Evolutionary conservation across 53 echinoderm and acorn worm genomes (phyloP).

Genomic region (Holothuria scabra): DNA sequence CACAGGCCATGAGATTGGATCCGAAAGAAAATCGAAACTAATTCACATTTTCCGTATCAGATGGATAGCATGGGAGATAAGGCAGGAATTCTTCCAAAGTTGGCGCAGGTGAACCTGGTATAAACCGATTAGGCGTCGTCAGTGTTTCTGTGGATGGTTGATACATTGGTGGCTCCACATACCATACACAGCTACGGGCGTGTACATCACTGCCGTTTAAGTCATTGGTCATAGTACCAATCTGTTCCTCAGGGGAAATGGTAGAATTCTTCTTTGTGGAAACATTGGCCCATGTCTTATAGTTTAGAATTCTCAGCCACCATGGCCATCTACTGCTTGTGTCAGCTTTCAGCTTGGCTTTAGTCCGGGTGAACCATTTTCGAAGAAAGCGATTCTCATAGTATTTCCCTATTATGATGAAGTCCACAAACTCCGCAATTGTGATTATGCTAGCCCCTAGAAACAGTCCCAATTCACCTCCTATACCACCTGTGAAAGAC

Average conservation of each 20-base stretch:
- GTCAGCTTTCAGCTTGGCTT: not conserved
- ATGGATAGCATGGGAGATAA: too few species aligned
- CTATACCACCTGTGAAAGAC: constrained; percentile 15
- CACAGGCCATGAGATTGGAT: too few species aligned
- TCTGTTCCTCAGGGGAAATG: too few species aligned
- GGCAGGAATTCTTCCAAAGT: too few species aligned
- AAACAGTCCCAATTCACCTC: constrained; percentile 32
- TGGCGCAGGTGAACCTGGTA: too few species aligned
- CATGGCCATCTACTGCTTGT: not conserved
- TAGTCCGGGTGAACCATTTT: not conserved
- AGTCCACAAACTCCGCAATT: constrained; percentile 32
- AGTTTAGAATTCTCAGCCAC: constrained; percentile 4
- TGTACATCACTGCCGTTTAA: too few species aligned
- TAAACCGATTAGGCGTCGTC: not conserved
- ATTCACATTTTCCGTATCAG: too few species aligned
- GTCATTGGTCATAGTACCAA: too few species aligned
- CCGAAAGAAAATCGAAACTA: too few species aligned
- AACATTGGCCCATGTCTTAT: not conserved
- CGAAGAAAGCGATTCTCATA: constrained; percentile 12
- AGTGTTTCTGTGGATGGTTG: not conserved
- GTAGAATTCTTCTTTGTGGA: too few species aligned
- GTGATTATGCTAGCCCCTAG: constrained; percentile 38
- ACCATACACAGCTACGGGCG: constrained; percentile 1
- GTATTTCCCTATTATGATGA: not conserved
- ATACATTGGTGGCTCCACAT: not conserved